phyloP scores from a whole-genome alignment of 2,797 vertebrate genomes.

The Nasua narica region DNA sequence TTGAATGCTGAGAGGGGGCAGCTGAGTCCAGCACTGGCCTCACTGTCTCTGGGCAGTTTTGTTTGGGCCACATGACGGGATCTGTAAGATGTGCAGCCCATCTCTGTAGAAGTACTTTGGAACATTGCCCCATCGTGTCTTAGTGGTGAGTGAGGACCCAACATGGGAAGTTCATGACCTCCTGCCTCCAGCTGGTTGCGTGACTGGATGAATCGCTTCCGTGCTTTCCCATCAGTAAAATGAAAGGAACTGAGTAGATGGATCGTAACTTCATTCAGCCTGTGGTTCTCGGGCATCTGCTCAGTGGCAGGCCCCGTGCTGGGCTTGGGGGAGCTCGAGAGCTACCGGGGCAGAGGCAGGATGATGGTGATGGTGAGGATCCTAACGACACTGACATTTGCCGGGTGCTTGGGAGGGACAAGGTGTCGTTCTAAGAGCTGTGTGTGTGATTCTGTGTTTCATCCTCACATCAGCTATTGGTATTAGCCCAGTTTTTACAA shows the following conservation, averaged over 20 bases:
- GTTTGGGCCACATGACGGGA: neutral
- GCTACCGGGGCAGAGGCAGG: neutral
- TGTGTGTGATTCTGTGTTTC: neutral
- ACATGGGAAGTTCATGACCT: neutral
- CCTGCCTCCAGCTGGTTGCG: neutral
- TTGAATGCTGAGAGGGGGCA: neutral
- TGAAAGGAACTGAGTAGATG: neutral
- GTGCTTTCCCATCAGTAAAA: neutral
- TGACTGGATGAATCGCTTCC: no score
- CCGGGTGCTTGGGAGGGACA: neutral
- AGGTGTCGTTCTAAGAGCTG: neutral
- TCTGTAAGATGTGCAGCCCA: neutral
- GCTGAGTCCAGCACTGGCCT: neutral
- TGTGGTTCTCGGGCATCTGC: fast-evolving
- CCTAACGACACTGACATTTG: fast-evolving
- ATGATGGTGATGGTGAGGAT: fast-evolving
- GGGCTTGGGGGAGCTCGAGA: fast-evolving
- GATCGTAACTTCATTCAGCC: fast-evolving
- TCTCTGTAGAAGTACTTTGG: fast-evolving
- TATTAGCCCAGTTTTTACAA: neutral
- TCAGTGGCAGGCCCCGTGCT: neutral
- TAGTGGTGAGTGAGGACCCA: neutral
- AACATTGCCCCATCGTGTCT: fast-evolving
- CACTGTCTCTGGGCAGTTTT: fast-evolving
- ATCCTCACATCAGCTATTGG: neutral